Evolutionary conservation across 2,888 invertebrate genomes (phyloP), one percentile per base, ranked within the genome.

Genomic region (Apodemia duryi): DNA sequence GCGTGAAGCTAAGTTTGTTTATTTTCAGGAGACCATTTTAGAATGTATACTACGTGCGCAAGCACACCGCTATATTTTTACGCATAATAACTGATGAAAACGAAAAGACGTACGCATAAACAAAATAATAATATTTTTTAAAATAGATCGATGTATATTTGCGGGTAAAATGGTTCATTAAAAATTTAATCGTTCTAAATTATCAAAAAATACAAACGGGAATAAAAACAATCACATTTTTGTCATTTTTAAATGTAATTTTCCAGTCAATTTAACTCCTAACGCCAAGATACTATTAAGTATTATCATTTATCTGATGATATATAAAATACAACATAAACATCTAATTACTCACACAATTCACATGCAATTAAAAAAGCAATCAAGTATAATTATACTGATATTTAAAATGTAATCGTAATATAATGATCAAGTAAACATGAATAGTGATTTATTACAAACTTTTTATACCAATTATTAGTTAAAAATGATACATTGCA

Each of bases 1-100:
- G 78, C 84, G 83, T 85, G 85, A 86, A 79, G 77, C 72, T 71
- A 69, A 73, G 71, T 77, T 81, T 82, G 81, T 85, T 82, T 82
- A 80, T 83, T 86, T 86, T 82, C 67, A 65, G 62, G 29, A 9
- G 61, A 63, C 64, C 32, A 46, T 21, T 38, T 63, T 61, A 49
- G 38, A 63, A 51, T 29, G 57, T 32, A 57, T 46, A 32, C 57
- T 57, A 61, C 64, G 64, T 65, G 64, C 64, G 64, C 51, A 28
- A 49, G 7, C n/a, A 38, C 6, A 38, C 13, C 41, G 28, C 51
- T 13, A 29, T 32, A 32, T 57, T 57, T 57, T 57, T 57, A 57
- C 52, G 11, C 13, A 13, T 6, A 29, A 6, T 52, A 28, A 28
- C 52, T 7, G 21, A 54, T 28, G 54, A 54, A 54, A 54, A 54